Base-by-base conservation (phyloP, 2,797 vertebrate species). In the Simalia tracyae region DNA sequence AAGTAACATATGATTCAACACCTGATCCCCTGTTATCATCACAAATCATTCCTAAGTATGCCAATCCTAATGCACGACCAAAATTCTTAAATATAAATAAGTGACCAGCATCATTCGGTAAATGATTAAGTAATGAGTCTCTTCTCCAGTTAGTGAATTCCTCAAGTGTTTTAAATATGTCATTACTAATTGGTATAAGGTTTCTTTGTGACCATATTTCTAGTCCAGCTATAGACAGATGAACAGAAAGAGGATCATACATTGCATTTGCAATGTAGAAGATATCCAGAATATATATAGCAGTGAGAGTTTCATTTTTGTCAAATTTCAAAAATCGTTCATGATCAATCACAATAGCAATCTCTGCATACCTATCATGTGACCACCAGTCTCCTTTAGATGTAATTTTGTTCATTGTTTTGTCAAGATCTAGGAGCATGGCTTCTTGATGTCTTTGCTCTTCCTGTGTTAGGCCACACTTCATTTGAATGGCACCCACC, bases 131-230 rank as follows among this genome's bases (percentile, higher is more conserved):
- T 0, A 97, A 64, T 0, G 90, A 0, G 1, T 2, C 0, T 19
- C 0, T 94, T 22, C 93, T 95, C 92, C 97, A 97, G 0, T 0
- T 2, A 59, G 96, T 84, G 28, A 97, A 97, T 0, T n/a, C 1
- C 0, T 0, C 0, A 19, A 97, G 95, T 1, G 59, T 19, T 0
- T 11, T 0, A 8, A 0, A 0, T 0, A 95, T 11, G 4, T 72
- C 36, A 0, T 1, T 1, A 12, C 46, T 10, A 50, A 97, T 6
- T 0, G 89, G 91, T 88, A 96, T 93, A 0, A 84, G 12, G 88
- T 97, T 93, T 0, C 0, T 1, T 60, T 95, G 14, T 0, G 96
- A 95, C 97, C 97, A 97, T 19, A 97, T 94, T 92, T 97, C 97
- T 26, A 97, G 1, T 1, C 93, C 95, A 0, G 89, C 85, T 22